Percentiles rank a stretch among this genome's conserved stretches.
Evolutionary conservation across 2,888 invertebrate species (phyloP).

Genomic region (Lithodes maja): DNA sequence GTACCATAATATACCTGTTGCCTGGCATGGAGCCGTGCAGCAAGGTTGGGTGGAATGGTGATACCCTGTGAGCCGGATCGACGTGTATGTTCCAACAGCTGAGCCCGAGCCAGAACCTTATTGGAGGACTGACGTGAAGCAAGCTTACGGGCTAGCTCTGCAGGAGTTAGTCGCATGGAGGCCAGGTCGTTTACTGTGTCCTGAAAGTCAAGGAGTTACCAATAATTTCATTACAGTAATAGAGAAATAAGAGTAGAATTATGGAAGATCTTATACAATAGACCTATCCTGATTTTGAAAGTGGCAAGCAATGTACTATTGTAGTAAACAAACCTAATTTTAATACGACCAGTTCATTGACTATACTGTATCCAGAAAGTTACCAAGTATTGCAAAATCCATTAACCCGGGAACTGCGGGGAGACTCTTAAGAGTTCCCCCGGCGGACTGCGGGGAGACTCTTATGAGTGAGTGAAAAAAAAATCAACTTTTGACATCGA

Average conservation of each 20-base stretch:
- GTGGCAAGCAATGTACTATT: too few species aligned
- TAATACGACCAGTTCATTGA: too few species aligned
- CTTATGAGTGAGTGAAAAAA: too few species aligned
- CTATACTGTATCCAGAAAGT: too few species aligned
- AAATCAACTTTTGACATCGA: too few species aligned
- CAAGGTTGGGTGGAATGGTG: constrained; percentile 45
- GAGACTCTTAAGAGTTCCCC: too few species aligned
- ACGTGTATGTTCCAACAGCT: constrained; percentile 48
- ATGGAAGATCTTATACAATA: too few species aligned
- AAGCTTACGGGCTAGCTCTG: constrained; percentile 64
- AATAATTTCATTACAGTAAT: background rate
- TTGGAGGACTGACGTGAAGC: constrained; percentile 65
- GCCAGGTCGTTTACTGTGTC: constrained; percentile 55
- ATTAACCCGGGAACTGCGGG: too few species aligned
- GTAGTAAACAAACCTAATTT: too few species aligned
- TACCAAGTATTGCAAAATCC: too few species aligned
- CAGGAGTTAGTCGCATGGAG: constrained; percentile 57
- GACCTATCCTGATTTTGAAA: too few species aligned
- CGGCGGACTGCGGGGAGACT: too few species aligned
- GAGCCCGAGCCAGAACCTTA: constrained; percentile 54
- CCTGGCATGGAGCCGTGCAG: constrained; percentile 63
- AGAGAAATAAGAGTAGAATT: background rate
- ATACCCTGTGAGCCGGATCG: constrained; percentile 40
- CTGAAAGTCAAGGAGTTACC: constrained; percentile 21
- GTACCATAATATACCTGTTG: constrained; percentile 47